Evolutionary conservation across 2,797 vertebrate genomes (phyloP).

Genomic region (Malacoctenus gilli): DNA sequence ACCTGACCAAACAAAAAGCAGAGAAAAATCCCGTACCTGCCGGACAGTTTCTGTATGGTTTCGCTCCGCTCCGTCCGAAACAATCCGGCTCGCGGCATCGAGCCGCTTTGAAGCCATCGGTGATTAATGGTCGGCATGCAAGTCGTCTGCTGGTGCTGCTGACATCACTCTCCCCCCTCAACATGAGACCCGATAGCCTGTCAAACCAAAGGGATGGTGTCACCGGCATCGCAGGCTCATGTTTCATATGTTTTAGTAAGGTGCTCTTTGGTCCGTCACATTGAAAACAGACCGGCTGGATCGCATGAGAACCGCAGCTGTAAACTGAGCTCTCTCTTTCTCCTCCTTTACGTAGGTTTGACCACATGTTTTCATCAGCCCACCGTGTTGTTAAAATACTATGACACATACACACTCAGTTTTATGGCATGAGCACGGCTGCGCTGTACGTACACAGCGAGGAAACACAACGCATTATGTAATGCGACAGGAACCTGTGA

Average conservation of each 20-base stretch:
- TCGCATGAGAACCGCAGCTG: constrained; percentile 46
- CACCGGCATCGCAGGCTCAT: constrained; percentile 27
- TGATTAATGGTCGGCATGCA: constrained; percentile 59
- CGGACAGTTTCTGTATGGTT: constrained; percentile 9
- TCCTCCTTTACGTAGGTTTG: constrained; percentile 38
- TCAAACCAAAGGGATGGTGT: constrained; percentile 30
- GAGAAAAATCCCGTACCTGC: not conserved
- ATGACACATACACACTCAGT: constrained; percentile 22
- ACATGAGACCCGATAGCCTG: constrained; percentile 48
- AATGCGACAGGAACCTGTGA: constrained; percentile 36
- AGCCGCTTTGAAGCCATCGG: constrained; percentile 43
- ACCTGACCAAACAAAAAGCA: not conserved
- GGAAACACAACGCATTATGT: constrained; percentile 26
- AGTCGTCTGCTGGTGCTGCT: constrained; percentile 27
- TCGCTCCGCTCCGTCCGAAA: constrained; percentile 34
- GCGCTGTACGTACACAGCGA: constrained; percentile 25
- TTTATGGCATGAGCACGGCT: constrained; percentile 23
- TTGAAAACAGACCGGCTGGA: constrained; percentile 56
- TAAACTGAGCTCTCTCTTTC: constrained; percentile 26
- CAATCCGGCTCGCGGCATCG: constrained; percentile 24
- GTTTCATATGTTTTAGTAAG: constrained; percentile 45
- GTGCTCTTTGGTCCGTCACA: constrained; percentile 57
- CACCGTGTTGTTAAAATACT: constrained; percentile 37
- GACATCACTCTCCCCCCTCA: constrained; percentile 33
- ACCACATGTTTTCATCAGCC: constrained; percentile 45